These are phyloP conservation scores for Drosophila kepulauana DNA, from an alignment of 1,140 invertebrate species.

Conservation along the genomic window DNA sequence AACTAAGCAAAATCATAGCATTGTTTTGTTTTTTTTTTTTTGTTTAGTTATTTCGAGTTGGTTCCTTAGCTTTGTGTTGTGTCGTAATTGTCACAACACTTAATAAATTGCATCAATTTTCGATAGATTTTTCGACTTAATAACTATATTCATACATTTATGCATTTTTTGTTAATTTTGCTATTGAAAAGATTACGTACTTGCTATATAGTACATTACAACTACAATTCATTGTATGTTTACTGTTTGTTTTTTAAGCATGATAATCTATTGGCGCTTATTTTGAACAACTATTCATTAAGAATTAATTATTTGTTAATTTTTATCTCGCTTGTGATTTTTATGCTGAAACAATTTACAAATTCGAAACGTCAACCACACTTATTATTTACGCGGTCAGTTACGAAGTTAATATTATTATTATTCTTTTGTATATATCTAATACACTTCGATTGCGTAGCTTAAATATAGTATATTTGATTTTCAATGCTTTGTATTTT, in stretches of 20 bases:
- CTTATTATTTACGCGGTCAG: conserved; percentile 7
- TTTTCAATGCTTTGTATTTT: conserved; percentile 54
- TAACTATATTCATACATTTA: conserved; percentile 29
- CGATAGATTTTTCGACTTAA: conserved; percentile 18
- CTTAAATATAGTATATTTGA: conserved; percentile 32
- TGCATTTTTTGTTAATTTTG: conserved; percentile 57
- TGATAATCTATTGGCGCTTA: conserved; percentile 42
- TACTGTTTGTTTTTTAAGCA: conserved; percentile 53
- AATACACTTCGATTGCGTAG: conserved; percentile 19
- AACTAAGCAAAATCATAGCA: conserved; percentile 88
- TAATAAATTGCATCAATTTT: conserved; percentile 25
- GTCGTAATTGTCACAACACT: conserved; percentile 87
- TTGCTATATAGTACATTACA: conserved; percentile 36
- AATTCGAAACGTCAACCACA: conserved; percentile 9
- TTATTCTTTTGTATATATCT: conserved; percentile 12
- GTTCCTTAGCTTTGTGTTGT: conserved; percentile 70
- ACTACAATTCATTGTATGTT: conserved; percentile 54
- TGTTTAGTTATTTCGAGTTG: conserved; percentile 38
- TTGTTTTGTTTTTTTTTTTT: not conserved
- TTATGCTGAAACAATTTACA: conserved; percentile 40
- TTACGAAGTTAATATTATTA: conserved; percentile 9
- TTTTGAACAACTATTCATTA: conserved; percentile 30
- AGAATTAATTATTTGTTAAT: conserved; percentile 8
- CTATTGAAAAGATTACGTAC: conserved; percentile 54
- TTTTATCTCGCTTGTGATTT: conserved; percentile 9